Evolutionary conservation across 2,888 invertebrate genomes (phyloP), one percentile per base, ranked within the genome.

Genomic region (Hymenopus coronatus): DNA sequence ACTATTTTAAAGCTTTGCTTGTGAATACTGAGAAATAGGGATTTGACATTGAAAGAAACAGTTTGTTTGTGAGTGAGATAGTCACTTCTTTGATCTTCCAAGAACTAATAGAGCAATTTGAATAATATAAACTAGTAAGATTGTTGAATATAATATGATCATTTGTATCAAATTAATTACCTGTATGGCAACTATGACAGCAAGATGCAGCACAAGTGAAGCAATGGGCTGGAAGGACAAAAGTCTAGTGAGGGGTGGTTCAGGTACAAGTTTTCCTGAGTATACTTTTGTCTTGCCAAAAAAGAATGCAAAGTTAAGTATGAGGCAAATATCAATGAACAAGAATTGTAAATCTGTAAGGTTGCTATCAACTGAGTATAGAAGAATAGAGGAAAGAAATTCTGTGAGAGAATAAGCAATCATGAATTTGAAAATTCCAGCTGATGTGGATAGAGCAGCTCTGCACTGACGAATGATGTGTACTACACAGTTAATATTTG

Each of bases 401-500:
- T 95, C 95, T 84, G 94, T 94, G 90, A 95, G 93, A 90, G 94
- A 94, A 93, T 96, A 96, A 46, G 95, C 93, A 20, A 95, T 94
- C 95, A 96, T 96, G 93, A 95, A 96, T 92, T 95, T 95, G 93
- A 96, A 95, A 88, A 95, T 94, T 8, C 95, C 94, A 92, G 95
- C 95, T 3, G 95, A 95, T 1, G 95, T 95, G 83, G 94, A 94
- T 83, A 95, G 92, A 7, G 95, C 94, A 86, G 94, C 94, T 28
- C 95, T 92, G 20, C 95, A 94, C 91, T 94, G 94, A 88, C 93
- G 93, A 91, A 88, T 93, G 91, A 93, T 92, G 82, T 92, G 92
- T 3, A 94, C 94, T 14, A 94, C 94, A 92, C 94, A 94, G 83
- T 92, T 92, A 84, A 94, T 94, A 91, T 94, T 94, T 15, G 93